Conservation (phyloP, 2,113 vertebrate genomes). For the Phrynosoma blainvillii region DNA sequence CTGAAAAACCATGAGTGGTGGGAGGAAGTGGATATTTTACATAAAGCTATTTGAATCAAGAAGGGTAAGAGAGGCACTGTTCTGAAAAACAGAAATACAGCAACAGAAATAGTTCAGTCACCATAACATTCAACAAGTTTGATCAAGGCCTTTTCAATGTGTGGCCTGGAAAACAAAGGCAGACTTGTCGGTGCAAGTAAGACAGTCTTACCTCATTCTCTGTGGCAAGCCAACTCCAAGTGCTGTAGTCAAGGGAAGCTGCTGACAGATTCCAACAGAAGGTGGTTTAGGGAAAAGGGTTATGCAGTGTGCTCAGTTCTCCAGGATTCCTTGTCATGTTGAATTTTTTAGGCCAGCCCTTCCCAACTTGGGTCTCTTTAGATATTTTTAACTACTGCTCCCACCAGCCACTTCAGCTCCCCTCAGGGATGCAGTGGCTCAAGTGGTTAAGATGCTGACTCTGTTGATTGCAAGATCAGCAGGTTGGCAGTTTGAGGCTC, state of each 20-base stretch:
- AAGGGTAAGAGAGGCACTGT: background rate
- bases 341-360: background rate
- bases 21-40: background rate
- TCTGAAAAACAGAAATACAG: rapidly evolving
- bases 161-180: background rate
- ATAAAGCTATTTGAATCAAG: background rate
- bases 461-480: too few species aligned
- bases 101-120: background rate
- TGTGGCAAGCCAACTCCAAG: background rate
- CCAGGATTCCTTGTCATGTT: background rate
- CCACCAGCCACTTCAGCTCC: too few species aligned
- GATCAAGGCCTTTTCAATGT: background rate
- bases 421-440: too few species aligned
- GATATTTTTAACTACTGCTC: background rate
- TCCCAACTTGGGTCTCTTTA: background rate
- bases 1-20: background rate
- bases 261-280: background rate
- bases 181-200: background rate
- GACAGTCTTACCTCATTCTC: background rate
- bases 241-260: background rate
- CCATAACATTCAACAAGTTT: too few species aligned
- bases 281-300: background rate
- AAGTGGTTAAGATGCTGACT: too few species aligned
- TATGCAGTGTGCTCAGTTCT: background rate
- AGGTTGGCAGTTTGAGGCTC: too few species aligned